phyloP scores from a whole-genome alignment of 2,113 vertebrate genomes.

The Chionis minor region DNA sequence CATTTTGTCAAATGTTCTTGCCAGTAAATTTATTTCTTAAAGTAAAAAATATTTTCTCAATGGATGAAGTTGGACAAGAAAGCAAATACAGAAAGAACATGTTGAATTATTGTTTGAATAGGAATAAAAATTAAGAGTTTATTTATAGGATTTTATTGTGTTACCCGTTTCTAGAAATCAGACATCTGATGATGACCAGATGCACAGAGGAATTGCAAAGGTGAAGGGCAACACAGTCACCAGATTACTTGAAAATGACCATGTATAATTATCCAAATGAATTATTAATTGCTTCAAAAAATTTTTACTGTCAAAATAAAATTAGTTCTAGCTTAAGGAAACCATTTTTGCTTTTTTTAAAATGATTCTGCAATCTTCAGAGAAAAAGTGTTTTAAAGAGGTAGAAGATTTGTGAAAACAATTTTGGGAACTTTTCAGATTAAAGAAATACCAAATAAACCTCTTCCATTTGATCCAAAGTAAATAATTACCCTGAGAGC shows the following conservation, averaged over 20 bases:
- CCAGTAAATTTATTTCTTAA: not conserved
- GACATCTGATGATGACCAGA: not conserved
- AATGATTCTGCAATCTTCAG: not conserved
- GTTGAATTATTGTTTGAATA: not conserved
- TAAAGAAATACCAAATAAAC: not conserved
- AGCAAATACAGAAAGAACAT: not conserved
- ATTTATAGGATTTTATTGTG: not conserved
- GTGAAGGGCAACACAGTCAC: not conserved
- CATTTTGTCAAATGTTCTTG: not conserved
- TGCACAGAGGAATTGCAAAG: not conserved
- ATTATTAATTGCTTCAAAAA: not conserved
- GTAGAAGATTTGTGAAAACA: not conserved
- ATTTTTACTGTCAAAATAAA: not conserved
- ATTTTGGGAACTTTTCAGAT: not conserved
- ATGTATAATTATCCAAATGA: not conserved
- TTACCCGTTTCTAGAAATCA: not conserved
- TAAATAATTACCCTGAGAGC: not conserved
- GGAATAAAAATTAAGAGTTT: not conserved
- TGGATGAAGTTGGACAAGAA: not conserved
- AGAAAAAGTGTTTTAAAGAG: not conserved
- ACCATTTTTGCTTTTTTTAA: accelerated
- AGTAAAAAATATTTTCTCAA: not conserved
- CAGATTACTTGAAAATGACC: not conserved
- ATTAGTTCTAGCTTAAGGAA: not conserved
- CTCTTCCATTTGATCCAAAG: not conserved